Percentiles rank a stretch among this genome's conserved stretches.
Evolutionary conservation across 2,888 invertebrate genomes (phyloP).

Genomic region (Mechanitis messenoides): DNA sequence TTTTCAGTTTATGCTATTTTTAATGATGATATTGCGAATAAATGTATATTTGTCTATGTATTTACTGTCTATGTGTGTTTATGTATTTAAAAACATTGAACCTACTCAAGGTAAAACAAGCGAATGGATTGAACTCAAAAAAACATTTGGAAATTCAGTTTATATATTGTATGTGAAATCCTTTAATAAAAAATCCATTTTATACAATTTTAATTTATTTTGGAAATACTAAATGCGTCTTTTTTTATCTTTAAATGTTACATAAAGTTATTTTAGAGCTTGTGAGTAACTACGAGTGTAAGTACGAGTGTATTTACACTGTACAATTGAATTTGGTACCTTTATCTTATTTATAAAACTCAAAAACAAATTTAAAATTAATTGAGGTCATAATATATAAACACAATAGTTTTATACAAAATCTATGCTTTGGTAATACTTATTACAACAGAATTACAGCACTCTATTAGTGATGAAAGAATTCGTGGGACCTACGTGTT

Average conservation of each 20-base stretch:
- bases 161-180: too few relatives aligned
- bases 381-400: neutral
- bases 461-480: constrained; percentile 49
- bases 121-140: neutral
- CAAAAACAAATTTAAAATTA: too few relatives aligned
- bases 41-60: too few relatives aligned
- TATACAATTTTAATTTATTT: neutral
- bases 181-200: neutral
- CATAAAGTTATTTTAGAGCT: too few relatives aligned
- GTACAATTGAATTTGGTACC: too few relatives aligned
- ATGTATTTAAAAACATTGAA: constrained; percentile 39
- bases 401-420: constrained; percentile 1
- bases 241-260: too few relatives aligned
- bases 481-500: constrained; percentile 52
- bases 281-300: too few relatives aligned
- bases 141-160: too few relatives aligned
- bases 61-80: constrained; percentile 38
- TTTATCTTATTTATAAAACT: too few relatives aligned
- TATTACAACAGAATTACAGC: constrained; percentile 19
- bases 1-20: constrained; percentile 53
- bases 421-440: constrained; percentile 12
- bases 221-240: too few relatives aligned
- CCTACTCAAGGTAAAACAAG: constrained; percentile 42
- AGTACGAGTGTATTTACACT: too few relatives aligned
- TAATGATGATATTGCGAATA: constrained; percentile 56